Conservation (phyloP, 2,113 vertebrate genomes). For the Nansenia antarctica region DNA sequence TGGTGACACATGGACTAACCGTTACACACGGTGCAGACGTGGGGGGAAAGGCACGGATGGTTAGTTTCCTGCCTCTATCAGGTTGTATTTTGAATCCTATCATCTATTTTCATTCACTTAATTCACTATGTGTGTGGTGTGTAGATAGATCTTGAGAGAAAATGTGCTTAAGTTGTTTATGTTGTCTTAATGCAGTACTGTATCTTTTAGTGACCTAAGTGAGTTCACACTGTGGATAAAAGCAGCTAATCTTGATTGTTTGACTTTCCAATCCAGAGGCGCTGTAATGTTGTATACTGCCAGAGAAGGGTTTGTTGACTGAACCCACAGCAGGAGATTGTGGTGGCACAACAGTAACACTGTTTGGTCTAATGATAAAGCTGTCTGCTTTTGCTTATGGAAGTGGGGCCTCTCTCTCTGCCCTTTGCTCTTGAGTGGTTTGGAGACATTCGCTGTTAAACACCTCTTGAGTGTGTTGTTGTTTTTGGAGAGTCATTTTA, state of each 20-base stretch:
- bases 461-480: background rate
- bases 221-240: background rate
- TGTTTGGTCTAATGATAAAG: background rate
- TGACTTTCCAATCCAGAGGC: background rate
- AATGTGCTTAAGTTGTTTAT: background rate
- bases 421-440: background rate
- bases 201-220: constrained; percentile 11
- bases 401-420: background rate
- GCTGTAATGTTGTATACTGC: background rate
- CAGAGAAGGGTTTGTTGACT: background rate
- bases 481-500: too few relatives aligned
- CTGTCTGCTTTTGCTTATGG: background rate
- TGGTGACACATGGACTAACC: constrained; percentile 2
- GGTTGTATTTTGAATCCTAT: background rate
- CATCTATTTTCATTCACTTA: background rate
- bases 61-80: background rate
- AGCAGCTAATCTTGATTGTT: background rate
- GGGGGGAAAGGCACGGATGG: background rate
- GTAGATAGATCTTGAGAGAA: constrained; percentile 12
- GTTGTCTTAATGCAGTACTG: constrained; percentile 17
- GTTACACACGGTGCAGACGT: background rate
- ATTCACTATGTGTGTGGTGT: constrained; percentile 3
- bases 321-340: background rate
- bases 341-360: background rate
- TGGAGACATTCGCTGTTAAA: background rate